Conservation (phyloP, 2,888 invertebrate species). For the Clunio marinus region DNA sequence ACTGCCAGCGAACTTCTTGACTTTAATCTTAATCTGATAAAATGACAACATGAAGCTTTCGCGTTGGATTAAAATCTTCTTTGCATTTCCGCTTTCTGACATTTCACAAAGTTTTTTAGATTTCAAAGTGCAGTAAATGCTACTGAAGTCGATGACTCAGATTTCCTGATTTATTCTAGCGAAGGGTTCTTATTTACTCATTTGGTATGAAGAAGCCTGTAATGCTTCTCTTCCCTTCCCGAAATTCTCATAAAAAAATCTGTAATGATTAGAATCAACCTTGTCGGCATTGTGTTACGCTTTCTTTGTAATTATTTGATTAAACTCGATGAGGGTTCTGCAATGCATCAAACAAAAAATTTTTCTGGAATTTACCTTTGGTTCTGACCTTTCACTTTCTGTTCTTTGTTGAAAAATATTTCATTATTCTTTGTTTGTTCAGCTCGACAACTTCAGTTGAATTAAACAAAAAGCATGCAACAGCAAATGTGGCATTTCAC, state of each 20-base stretch:
- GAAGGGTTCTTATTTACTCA: neutral
- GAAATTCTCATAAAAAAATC: neutral
- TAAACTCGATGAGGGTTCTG: slow-evolving; percentile 11
- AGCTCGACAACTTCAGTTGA: too few species aligned
- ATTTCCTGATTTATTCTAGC: neutral
- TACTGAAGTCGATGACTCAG: slow-evolving; percentile 1
- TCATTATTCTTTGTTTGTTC: too few species aligned
- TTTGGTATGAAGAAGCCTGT: neutral
- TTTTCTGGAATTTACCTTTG: neutral
- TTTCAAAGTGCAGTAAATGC: slow-evolving; percentile 11
- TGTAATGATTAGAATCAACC: slow-evolving; percentile 27
- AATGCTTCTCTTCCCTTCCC: too few species aligned
- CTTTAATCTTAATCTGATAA: too few species aligned
- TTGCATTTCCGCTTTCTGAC: neutral
- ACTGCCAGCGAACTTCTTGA: too few species aligned
- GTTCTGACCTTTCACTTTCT: neutral
- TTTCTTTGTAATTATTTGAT: slow-evolving; percentile 25
- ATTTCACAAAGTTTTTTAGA: too few species aligned
- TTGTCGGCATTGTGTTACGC: slow-evolving; percentile 25
- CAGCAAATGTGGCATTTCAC: too few species aligned
- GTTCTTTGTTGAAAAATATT: too few species aligned
- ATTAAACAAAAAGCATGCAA: too few species aligned
- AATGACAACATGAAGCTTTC: too few species aligned
- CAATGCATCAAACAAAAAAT: too few species aligned
- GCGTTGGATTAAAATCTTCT: too few species aligned